Evolutionary conservation across 2,113 vertebrate species (phyloP), one percentile per base, ranked within the genome.

Genomic region (Irena cyanogastra): DNA sequence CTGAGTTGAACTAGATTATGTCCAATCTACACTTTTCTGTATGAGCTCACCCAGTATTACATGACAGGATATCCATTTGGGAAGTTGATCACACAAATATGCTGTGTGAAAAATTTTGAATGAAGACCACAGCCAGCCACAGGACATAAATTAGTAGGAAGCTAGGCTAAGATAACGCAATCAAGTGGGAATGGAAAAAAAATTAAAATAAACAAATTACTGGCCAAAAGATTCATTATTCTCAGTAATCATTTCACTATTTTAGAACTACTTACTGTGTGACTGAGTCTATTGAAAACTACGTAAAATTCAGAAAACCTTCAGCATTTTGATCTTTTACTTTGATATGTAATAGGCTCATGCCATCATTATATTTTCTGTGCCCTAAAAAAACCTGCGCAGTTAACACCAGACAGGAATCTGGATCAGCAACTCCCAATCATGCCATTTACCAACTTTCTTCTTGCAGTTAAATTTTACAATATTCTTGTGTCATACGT

Each of bases 401-500:
- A 49, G 11, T 52, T 70, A 80, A 65, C 49, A 59, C 11, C 27
- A 16, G 26, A 60, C 13, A 75, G 41, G 33, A 88, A 63, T 76
- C 61, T 68, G 39, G 24, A 77, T 84, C 78, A 59, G n/a, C 13
- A 90, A 50, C 26, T 71, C 68, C 28, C 59, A 39, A 52, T 52
- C 35, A 60, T 8, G 23, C 8, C 0, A 0, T 78, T 63, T 44
- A 75, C 14, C 1, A 4, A 17, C 30, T 35, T 74, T 13, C 23
- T 52, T 71, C 41, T 54, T 64, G 27, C 42, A 79, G 61, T 47
- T 77, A 39, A 31, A 53, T 80, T 60, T 74, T 74, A 68, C 17
- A 79, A 20, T 41, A 50, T 19, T 50, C 26, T 79, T 0, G 1
- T 22, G 33, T 45, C 5, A 7, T 52, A 39, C 11, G 20, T 59